These are phyloP conservation scores for Anisognathus igniventris DNA, from an alignment of 2,797 vertebrate genomes.

Conservation along the genomic window DNA sequence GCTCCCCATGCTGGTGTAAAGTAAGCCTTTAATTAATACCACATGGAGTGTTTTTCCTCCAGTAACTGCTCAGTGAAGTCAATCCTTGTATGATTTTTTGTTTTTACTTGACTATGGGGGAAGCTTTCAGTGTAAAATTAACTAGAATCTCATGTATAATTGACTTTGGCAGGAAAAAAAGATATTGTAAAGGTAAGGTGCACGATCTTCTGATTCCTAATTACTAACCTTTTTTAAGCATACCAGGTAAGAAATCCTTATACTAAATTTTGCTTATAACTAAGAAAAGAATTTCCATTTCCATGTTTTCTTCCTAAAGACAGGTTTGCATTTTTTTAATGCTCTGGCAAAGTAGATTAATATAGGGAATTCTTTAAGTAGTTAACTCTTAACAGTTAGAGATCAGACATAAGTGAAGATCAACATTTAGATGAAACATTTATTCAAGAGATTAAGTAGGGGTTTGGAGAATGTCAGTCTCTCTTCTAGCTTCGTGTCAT, in stretches of 20 bases:
- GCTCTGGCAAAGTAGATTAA: neutral
- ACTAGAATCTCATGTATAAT: slow-evolving; percentile 14
- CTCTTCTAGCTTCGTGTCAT: neutral
- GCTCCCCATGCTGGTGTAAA: neutral
- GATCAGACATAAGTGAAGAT: neutral
- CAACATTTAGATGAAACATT: neutral
- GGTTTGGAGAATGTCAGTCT: neutral
- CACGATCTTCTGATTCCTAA: neutral
- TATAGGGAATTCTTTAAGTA: neutral
- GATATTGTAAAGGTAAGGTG: neutral
- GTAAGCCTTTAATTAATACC: slow-evolving; percentile 54
- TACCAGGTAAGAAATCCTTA: neutral
- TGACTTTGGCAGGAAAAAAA: slow-evolving; percentile 13
- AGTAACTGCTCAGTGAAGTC: neutral
- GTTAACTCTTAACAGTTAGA: neutral
- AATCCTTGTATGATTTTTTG: slow-evolving; percentile 8
- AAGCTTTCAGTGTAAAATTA: slow-evolving; percentile 11
- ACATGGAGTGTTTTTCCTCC: slow-evolving; percentile 12
- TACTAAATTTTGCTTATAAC: neutral
- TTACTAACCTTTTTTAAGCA: neutral
- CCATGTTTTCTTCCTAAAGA: neutral
- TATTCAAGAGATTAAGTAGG: neutral
- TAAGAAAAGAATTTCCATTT: neutral
- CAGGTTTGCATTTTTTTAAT: neutral
- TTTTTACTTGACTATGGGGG: slow-evolving; percentile 9